A percentile compares a stretch with the other conserved stretches of the same genome.
Evolutionary conservation across 2,113 vertebrate species (phyloP).

Genomic region (Scomber japonicus): DNA sequence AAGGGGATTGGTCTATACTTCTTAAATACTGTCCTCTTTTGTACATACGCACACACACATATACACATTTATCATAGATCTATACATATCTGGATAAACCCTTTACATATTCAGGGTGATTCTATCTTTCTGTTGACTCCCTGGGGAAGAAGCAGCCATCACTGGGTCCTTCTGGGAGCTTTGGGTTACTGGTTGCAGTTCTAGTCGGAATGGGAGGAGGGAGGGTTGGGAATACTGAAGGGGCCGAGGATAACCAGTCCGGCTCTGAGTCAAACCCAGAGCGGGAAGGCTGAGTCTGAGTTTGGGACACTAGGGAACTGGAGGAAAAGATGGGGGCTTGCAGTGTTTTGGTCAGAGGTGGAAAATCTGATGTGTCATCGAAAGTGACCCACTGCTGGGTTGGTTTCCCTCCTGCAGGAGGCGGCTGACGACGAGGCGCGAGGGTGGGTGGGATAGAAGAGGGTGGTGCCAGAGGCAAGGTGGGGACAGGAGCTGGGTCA

Average conservation of each 20-base stretch:
- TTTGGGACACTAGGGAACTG: constrained; percentile 42
- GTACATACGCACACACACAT: constrained; percentile 76
- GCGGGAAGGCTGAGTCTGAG: constrained; percentile 63
- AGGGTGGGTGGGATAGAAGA: constrained; percentile 61
- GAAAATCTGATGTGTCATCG: constrained; percentile 76
- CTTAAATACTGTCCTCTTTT: constrained; percentile 76
- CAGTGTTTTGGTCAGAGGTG: constrained; percentile 27
- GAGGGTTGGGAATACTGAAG: constrained; percentile 83
- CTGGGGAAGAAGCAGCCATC: constrained; percentile 71
- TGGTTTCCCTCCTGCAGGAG: constrained; percentile 52
- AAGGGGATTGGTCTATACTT: constrained; percentile 58
- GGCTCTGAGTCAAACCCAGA: constrained; percentile 76
- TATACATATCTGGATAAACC: constrained; percentile 74
- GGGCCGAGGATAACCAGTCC: constrained; percentile 82
- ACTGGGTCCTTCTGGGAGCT: constrained; percentile 70
- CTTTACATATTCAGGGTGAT: constrained; percentile 45
- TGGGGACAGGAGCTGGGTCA: constrained; percentile 17
- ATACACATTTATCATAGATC: constrained; percentile 72
- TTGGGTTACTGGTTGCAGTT: constrained; percentile 77
- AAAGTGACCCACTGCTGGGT: constrained; percentile 93
- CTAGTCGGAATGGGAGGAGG: constrained; percentile 86
- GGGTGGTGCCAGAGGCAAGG: constrained; percentile 61
- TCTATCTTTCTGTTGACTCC: constrained; percentile 90
- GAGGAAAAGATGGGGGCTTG: constrained; percentile 45
- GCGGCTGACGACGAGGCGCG: constrained; percentile 59